A percentile compares a stretch with the other conserved stretches of the same genome.
Evolutionary conservation across 2,797 vertebrate genomes (phyloP).

Genomic region (Mycteria americana): DNA sequence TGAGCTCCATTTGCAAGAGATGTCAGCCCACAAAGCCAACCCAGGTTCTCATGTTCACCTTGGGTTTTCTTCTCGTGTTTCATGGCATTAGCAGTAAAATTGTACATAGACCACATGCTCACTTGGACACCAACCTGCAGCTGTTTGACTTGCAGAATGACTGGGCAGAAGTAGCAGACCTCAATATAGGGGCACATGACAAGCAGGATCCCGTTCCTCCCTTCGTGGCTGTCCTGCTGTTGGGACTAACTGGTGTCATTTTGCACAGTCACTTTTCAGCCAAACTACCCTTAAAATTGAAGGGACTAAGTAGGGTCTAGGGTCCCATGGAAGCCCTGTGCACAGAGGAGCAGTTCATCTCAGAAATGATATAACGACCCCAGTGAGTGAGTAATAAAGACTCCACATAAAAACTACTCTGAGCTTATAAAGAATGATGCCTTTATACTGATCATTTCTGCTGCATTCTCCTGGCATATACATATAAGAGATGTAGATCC

Average conservation of each 20-base stretch:
- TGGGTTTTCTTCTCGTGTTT: not conserved
- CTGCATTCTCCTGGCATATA: not conserved
- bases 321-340: not conserved
- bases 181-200: not conserved
- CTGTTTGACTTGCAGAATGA: not conserved
- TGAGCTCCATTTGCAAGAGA: not conserved
- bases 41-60: not conserved
- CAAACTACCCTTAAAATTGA: not conserved
- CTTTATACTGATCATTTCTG: not conserved
- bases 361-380: not conserved
- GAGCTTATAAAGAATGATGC: conserved; percentile 1
- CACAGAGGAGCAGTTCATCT: not conserved
- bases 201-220: not conserved
- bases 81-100: not conserved
- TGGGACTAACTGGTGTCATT: fast-evolving
- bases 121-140: not conserved
- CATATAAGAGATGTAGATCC: not conserved
- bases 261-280: not conserved
- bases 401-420: not conserved
- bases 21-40: not conserved
- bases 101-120: not conserved
- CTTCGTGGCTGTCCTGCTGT: not conserved
- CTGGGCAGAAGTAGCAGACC: not conserved
- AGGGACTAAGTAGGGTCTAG: not conserved
- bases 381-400: not conserved